Evolutionary conservation across 2,113 vertebrate genomes (phyloP).

Genomic region (Megaceryle maxima): DNA sequence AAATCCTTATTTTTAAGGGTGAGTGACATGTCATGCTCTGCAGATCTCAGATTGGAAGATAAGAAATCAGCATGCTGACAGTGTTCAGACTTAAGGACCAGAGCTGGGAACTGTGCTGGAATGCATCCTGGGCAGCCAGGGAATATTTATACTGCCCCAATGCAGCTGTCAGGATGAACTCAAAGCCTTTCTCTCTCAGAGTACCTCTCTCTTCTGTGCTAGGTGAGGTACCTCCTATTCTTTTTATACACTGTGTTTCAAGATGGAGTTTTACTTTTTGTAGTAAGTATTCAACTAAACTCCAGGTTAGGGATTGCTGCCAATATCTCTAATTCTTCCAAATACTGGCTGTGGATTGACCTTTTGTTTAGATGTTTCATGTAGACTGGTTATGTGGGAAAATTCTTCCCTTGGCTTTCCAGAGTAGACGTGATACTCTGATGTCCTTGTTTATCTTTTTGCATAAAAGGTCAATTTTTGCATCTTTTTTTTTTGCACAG

Average conservation of each 20-base stretch:
- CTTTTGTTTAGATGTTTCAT: background rate
- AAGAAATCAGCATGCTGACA: background rate
- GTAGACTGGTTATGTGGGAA: background rate
- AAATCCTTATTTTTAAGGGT: background rate
- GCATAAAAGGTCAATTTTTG: too few species aligned
- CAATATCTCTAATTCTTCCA: background rate
- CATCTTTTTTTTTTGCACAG: background rate
- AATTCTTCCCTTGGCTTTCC: background rate
- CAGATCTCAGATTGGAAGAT: background rate
- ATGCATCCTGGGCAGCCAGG: background rate
- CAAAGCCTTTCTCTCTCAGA: background rate
- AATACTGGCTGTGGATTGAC: background rate
- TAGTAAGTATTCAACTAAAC: background rate
- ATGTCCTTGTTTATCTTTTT: background rate
- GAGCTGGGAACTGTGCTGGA: background rate
- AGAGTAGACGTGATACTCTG: background rate
- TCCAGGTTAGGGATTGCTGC: background rate
- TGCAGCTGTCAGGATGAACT: background rate
- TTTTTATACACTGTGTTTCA: background rate
- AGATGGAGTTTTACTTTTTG: background rate
- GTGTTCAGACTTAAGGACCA: background rate
- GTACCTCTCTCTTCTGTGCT: background rate
- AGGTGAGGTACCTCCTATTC: background rate
- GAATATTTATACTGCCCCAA: background rate
- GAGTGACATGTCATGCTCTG: background rate